Base-by-base conservation (phyloP, 2,888 invertebrate genomes). In the Philereme transversata region DNA sequence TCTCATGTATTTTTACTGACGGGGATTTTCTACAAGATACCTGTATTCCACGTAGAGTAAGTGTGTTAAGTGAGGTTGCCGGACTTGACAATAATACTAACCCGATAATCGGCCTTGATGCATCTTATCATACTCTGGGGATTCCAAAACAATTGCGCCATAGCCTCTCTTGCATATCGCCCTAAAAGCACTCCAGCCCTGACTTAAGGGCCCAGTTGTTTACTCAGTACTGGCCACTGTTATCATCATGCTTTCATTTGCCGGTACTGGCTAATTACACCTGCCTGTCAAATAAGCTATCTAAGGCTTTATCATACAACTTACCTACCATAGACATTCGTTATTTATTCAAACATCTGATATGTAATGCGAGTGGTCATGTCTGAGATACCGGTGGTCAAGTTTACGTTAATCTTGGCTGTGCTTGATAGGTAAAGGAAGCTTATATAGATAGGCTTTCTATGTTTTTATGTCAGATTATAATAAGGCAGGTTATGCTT, bases 251-350 rank as follows among this genome's bases (percentile, higher is more conserved):
- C 52, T 53, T 63, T 52, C 59, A 63, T 85, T 86, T 82, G 73
- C 82, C 77, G 75, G 83, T 76, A 82, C 73, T 43, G 76, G 81
- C 84, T 91, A 90, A 90, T 88, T 89, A 88, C 85, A 87, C 82
- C 86, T 88, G 90, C 84, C 90, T 75, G 80, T 90, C 90, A 89
- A 84, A 81, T 67, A 69, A 62, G 74, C 75, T 86, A 87, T 87
- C 87, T 81, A 60, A 60, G 72, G 76, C 78, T 83, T 83, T 87
- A 87, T 87, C 87, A 83, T 80, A 51, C 83, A 22, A 78, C 81
- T 83, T 79, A 80, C 84, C 79, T 67, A 75, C 70, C 71, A 67
- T 72, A 74, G 74, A 48, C 50, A 46, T 51, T 61, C 50, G 51
- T 65, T 65, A 65, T 54, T 63, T 68, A 70, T 70, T 70, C 61